Conservation (phyloP, 2,113 vertebrate species). For the Bombycilla garrulus region DNA sequence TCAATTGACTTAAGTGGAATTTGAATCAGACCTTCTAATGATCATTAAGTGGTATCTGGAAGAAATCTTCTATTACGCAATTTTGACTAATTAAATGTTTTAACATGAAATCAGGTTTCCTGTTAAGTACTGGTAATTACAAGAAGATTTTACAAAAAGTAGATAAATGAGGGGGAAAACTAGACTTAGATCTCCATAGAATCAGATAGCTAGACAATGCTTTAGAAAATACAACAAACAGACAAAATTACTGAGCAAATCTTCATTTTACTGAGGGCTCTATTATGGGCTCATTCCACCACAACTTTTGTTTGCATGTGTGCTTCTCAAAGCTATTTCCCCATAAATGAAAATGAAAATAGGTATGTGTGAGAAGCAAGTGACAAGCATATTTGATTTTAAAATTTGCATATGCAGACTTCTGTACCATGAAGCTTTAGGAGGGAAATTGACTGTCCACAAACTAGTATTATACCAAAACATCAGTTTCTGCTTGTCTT, state of each 20-base stretch:
- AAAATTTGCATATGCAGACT: background rate
- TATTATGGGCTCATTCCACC: background rate
- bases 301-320: background rate
- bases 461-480: background rate
- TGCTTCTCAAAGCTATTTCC: background rate
- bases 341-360: slow-evolving; percentile 21
- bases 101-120: slow-evolving; percentile 21
- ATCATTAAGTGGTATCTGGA: slow-evolving; percentile 31
- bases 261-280: background rate
- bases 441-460: background rate
- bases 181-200: background rate
- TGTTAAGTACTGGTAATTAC: slow-evolving; percentile 2
- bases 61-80: slow-evolving; percentile 22
- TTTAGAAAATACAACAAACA: background rate
- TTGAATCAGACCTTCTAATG: slow-evolving; percentile 36
- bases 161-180: background rate
- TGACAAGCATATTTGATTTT: background rate
- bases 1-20: slow-evolving; percentile 14
- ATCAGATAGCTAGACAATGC: background rate
- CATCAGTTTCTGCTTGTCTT: background rate
- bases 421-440: background rate
- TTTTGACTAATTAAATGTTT: slow-evolving; percentile 45
- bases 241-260: background rate
- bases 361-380: background rate
- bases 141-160: slow-evolving; percentile 5